Evolutionary conservation across 2,797 vertebrate genomes (phyloP), one percentile per base, ranked within the genome.

Genomic region (Thalassophryne amazonica): DNA sequence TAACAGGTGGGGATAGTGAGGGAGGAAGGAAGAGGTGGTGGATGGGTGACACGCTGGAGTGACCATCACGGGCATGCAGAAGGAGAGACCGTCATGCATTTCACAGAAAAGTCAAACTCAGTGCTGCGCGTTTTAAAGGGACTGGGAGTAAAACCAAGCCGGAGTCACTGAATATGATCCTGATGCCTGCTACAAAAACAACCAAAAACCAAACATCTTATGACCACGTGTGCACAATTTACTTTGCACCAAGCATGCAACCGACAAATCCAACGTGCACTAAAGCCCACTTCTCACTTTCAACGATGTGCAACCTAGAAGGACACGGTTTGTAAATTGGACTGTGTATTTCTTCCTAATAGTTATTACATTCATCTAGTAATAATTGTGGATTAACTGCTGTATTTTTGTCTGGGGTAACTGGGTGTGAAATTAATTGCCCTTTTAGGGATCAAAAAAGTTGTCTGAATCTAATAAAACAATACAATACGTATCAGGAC

Each of bases 11-110:
- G 67, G 64, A 33, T 3, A 40, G 64, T 10, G 52, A 19, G 49
- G 25, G 29, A 23, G 47, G 57, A 14, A 25, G 48, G 2, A 20
- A 42, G 21, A 18, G 64, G 24, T 8, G 53, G 54, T 7, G 42
- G 45, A 8, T 0, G 7, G 52, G 13, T 58, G 60, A 39, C 2
- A 19, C 27, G 42, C 38, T 33, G 18, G 38, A 33, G 39, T 48
- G 65, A 45, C 66, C 73, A 75, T 42, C 69, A 49, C 70, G 48
- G 15, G 24, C 78, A 82, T 86, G 77, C 81, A 71, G 49, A 3
- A 28, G 47, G 29, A 14, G 25, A 34, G 11, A 33, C 22, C 4
- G 7, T 13, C 60, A 51, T 56, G 65, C 56, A 50, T 19, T 15
- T 27, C 22, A 30, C 21, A 17, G 5, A 24, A 28, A 41, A 14